Evolutionary conservation across 2,113 vertebrate species (phyloP).

Genomic region (Galeopterus variegatus): DNA sequence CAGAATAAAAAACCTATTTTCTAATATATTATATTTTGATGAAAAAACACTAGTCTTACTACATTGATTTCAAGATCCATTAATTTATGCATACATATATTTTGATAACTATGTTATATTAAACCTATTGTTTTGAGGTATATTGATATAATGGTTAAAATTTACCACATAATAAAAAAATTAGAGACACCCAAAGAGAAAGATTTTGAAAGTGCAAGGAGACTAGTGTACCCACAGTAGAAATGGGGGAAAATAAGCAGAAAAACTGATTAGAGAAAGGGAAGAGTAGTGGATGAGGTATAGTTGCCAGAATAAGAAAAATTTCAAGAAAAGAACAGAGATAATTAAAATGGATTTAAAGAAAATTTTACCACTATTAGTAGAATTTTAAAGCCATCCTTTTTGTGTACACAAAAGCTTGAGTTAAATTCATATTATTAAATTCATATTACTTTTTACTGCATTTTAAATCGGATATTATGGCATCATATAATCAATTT

Average conservation of each 20-base stretch:
- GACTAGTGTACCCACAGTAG: background rate
- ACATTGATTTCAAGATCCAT: background rate
- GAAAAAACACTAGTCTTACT: background rate
- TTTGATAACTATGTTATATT: background rate
- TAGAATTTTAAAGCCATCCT: background rate
- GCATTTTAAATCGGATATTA: background rate
- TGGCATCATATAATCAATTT: background rate
- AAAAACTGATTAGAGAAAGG: background rate
- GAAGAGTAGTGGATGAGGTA: background rate
- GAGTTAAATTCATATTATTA: background rate
- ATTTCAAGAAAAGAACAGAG: background rate
- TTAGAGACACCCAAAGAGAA: background rate
- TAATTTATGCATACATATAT: background rate
- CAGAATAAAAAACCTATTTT: constrained; percentile 2
- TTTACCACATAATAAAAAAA: background rate
- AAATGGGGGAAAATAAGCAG: background rate
- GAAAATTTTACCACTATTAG: background rate
- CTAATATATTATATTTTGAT: background rate
- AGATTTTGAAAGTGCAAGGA: background rate
- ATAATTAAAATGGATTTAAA: constrained; percentile 1
- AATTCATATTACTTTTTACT: background rate
- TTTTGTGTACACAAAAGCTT: background rate
- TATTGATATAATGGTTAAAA: background rate
- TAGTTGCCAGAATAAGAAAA: background rate
- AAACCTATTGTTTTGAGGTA: background rate